A percentile compares a stretch with the other conserved stretches of the same genome.
These are phyloP conservation scores for Pseudomyrmex dendroicus DNA, from an alignment of 1,140 invertebrate species.

Conservation along the genomic window DNA sequence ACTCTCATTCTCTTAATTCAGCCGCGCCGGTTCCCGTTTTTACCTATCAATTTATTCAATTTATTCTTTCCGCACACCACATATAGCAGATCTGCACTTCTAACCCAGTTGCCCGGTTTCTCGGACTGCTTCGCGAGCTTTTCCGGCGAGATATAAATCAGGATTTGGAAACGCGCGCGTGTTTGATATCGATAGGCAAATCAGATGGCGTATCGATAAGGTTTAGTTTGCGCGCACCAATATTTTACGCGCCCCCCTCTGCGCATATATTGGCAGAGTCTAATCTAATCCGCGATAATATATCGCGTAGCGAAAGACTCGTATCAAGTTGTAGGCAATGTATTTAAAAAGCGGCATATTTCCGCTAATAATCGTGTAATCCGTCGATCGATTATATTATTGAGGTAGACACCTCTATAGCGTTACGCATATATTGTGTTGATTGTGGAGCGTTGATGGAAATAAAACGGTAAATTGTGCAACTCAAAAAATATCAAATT, in stretches of 20 bases:
- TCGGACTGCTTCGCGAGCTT: not conserved
- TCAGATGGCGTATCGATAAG: slow-evolving; percentile 48
- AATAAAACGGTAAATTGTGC: not conserved
- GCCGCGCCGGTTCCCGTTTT: not conserved
- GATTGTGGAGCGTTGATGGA: not conserved
- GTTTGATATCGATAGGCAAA: slow-evolving; percentile 25
- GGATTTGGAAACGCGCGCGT: slow-evolving; percentile 11
- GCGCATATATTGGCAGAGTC: not conserved
- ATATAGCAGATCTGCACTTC: not conserved
- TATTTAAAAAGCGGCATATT: slow-evolving; percentile 24
- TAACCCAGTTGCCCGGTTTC: slow-evolving; percentile 14
- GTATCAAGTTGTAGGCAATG: slow-evolving; percentile 8
- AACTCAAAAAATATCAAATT: slow-evolving; percentile 2
- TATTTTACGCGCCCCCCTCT: slow-evolving; percentile 20
- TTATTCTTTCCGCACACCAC: slow-evolving; percentile 9
- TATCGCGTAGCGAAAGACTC: slow-evolving; percentile 31
- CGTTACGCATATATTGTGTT: not conserved
- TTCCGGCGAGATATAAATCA: slow-evolving; percentile 29
- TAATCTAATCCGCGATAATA: slow-evolving; percentile 43
- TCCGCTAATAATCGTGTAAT: slow-evolving; percentile 3
- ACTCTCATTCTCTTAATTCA: slow-evolving; percentile 33
- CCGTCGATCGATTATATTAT: slow-evolving; percentile 5
- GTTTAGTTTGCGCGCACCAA: slow-evolving; percentile 24
- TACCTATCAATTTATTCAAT: not conserved
- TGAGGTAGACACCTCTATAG: not conserved